A percentile compares a stretch with the other conserved stretches of the same genome.
These are phyloP conservation scores for Melieria crassipennis DNA, from an alignment of 2,888 invertebrate species.

Conservation along the genomic window DNA sequence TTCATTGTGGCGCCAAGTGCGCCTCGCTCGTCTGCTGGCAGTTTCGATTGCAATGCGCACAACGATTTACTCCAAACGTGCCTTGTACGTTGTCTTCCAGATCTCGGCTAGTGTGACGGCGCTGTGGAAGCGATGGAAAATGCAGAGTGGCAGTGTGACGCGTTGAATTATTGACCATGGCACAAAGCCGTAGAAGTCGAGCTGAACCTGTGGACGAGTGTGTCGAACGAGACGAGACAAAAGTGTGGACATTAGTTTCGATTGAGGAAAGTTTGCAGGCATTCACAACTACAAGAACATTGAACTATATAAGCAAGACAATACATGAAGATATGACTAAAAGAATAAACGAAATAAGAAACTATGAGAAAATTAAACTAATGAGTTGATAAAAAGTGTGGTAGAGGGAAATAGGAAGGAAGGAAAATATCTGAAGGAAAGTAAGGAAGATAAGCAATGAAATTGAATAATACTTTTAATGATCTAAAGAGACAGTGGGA, in stretches of 20 bases:
- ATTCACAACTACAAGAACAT: conserved; percentile 23
- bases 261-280: background rate
- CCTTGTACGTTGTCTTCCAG: conserved; percentile 96
- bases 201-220: conserved; percentile 71
- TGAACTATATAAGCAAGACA: conserved; percentile 15
- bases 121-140: conserved; percentile 96
- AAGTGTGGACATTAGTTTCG: background rate
- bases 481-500: no score
- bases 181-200: conserved; percentile 91
- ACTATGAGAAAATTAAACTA: no score
- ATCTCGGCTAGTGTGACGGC: conserved; percentile 94
- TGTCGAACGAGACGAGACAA: background rate
- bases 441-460: no score
- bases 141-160: conserved; percentile 91
- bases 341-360: background rate
- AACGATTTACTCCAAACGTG: conserved; percentile 81
- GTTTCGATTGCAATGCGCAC: background rate
- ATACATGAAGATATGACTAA: conserved; percentile 39
- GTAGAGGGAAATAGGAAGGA: no score
- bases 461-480: no score
- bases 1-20: background rate
- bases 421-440: no score
- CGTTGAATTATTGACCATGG: conserved; percentile 95
- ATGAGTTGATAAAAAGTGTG: no score
- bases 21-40: background rate